A percentile compares a stretch with the other conserved stretches of the same genome.
phyloP scores from a whole-genome alignment of 2,113 vertebrate genomes.

The Laterallus jamaicensis region DNA sequence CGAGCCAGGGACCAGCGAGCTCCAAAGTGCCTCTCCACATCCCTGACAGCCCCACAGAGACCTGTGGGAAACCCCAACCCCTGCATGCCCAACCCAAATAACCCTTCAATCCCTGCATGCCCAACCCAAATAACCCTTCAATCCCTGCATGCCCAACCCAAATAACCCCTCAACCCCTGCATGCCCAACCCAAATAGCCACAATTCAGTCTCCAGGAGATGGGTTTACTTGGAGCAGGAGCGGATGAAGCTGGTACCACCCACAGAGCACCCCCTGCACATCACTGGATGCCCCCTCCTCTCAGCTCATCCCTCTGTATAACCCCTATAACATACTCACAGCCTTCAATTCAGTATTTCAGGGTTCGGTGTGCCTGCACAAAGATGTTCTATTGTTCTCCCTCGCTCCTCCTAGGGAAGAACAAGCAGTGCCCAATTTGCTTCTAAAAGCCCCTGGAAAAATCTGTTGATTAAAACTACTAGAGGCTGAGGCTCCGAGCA shows the following conservation, averaged over 20 bases:
- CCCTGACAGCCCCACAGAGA: accelerated
- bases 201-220: background rate
- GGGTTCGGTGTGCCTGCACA: background rate
- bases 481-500: background rate
- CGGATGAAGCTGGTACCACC: accelerated
- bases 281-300: accelerated
- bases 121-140: background rate
- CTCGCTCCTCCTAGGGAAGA: background rate
- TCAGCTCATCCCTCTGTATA: background rate
- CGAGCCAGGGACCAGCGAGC: background rate
- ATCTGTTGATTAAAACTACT: constrained; percentile 4
- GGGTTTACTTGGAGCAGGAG: background rate
- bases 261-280: background rate
- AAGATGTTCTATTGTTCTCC: background rate
- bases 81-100: background rate
- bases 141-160: background rate
- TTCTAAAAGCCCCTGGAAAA: constrained; percentile 20
- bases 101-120: background rate
- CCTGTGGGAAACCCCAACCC: background rate
- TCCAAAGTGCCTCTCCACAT: background rate
- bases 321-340: background rate
- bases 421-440: background rate
- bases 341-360: background rate
- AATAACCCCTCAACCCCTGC: background rate
- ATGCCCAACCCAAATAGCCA: background rate